A percentile compares a stretch with the other conserved stretches of the same genome.
These are phyloP conservation scores for Apodemus sylvaticus DNA, from an alignment of 2,113 vertebrate genomes.

Conservation along the genomic window DNA sequence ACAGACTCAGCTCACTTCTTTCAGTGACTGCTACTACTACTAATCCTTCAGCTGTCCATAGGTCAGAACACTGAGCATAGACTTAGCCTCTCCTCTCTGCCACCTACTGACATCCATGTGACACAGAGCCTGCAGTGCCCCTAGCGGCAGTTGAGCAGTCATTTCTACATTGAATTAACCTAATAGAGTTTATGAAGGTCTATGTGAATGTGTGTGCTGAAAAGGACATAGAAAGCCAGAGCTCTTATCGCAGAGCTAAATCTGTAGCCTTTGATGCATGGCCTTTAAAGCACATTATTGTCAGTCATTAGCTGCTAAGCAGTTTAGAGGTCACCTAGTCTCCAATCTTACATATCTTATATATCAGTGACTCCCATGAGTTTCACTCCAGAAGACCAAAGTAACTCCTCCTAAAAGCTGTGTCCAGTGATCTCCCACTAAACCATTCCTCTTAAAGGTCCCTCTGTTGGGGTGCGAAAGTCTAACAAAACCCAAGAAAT, in stretches of 20 bases:
- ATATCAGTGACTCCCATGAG: background rate
- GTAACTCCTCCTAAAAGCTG: background rate
- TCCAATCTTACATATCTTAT: background rate
- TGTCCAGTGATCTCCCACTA: background rate
- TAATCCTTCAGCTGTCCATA: no score
- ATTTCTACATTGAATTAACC: background rate
- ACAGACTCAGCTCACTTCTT: no score
- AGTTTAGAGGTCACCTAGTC: background rate
- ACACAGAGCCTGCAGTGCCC: no score
- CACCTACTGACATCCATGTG: no score
- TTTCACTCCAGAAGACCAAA: background rate
- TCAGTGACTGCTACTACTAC: no score
- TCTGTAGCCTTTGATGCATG: background rate
- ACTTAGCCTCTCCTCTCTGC: no score
- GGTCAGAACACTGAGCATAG: no score
- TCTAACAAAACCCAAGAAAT: no score
- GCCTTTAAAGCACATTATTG: background rate
- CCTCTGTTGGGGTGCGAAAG: no score
- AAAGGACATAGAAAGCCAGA: background rate
- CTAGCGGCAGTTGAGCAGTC: no score
- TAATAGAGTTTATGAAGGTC: slow-evolving; percentile 18
- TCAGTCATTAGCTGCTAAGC: background rate
- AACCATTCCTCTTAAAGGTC: background rate
- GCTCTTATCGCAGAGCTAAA: background rate
- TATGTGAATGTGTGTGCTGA: background rate